A percentile compares a stretch with the other conserved stretches of the same genome.
These are phyloP conservation scores for Bathynomus jamesi DNA, from an alignment of 1,140 invertebrate genomes.

Conservation along the genomic window DNA sequence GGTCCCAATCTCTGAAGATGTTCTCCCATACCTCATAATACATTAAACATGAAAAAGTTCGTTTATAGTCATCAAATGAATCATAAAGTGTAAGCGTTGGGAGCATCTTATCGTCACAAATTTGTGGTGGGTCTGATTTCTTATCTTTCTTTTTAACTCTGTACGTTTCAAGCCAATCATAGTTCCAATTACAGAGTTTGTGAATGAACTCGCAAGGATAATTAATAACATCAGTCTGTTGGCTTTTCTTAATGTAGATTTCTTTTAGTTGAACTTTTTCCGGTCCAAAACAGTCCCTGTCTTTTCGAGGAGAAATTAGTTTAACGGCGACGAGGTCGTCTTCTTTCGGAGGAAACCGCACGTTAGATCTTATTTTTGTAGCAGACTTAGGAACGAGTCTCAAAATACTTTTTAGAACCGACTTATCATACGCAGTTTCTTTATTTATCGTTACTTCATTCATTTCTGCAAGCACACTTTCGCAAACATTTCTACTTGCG, in stretches of 20 bases:
- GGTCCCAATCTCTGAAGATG: conserved; percentile 26
- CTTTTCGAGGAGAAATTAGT: background rate
- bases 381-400: background rate
- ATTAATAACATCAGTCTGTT: background rate
- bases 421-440: background rate
- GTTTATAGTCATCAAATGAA: conserved; percentile 26
- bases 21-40: conserved; percentile 33
- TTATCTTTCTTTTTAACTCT: conserved; percentile 9
- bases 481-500: background rate
- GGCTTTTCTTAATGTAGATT: background rate
- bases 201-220: conserved; percentile 16
- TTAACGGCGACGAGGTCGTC: background rate
- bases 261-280: background rate
- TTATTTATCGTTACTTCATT: background rate
- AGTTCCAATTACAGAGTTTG: conserved; percentile 29
- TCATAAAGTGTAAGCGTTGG: conserved; percentile 33
- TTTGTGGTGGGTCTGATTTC: conserved; percentile 14
- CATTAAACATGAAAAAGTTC: conserved; percentile 22
- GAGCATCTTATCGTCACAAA: conserved; percentile 13
- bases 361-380: background rate
- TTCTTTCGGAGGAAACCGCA: background rate
- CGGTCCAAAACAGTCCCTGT: background rate
- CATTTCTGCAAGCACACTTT: background rate
- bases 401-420: background rate
- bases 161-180: conserved; percentile 32